Conservation (phyloP, 1,140 invertebrate genomes). For the Eubasilissa regina region DNA sequence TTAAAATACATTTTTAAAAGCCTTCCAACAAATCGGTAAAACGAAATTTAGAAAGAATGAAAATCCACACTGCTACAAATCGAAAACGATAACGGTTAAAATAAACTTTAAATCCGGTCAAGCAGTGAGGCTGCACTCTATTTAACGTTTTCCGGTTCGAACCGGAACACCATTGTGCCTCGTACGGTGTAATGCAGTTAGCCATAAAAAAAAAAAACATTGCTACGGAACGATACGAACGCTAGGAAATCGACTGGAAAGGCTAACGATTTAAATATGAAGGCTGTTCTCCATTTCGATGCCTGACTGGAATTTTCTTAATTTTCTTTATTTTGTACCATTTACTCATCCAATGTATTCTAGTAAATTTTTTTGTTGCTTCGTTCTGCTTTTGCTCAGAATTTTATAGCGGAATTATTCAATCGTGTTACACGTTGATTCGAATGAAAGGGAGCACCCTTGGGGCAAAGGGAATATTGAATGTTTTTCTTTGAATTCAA, state of each 20-base stretch:
- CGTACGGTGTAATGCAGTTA: too few species aligned
- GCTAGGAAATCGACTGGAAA: conserved; percentile 10
- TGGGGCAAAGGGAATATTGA: too few species aligned
- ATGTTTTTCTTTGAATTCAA: too few species aligned
- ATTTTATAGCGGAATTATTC: too few species aligned
- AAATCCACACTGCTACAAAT: too few species aligned
- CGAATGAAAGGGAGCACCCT: too few species aligned
- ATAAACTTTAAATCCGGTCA: conserved; percentile 24
- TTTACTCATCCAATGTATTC: neutral
- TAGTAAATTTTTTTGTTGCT: neutral
- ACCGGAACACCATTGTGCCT: neutral
- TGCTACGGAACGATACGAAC: neutral
- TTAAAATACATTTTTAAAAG: too few species aligned
- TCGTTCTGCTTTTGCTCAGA: too few species aligned
- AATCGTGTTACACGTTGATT: too few species aligned
- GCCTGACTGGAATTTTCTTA: conserved; percentile 1
- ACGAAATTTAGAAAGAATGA: too few species aligned
- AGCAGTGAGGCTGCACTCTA: conserved; percentile 11
- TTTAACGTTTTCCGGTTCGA: neutral
- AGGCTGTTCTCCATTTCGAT: conserved; percentile 6
- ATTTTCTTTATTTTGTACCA: conserved; percentile 18
- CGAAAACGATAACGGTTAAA: too few species aligned
- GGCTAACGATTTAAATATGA: conserved; percentile 1
- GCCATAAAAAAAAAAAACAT: conserved; percentile 14
- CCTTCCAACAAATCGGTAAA: too few species aligned